phyloP scores from a whole-genome alignment of 2,888 invertebrate species.

The Sympetrum striolatum region DNA sequence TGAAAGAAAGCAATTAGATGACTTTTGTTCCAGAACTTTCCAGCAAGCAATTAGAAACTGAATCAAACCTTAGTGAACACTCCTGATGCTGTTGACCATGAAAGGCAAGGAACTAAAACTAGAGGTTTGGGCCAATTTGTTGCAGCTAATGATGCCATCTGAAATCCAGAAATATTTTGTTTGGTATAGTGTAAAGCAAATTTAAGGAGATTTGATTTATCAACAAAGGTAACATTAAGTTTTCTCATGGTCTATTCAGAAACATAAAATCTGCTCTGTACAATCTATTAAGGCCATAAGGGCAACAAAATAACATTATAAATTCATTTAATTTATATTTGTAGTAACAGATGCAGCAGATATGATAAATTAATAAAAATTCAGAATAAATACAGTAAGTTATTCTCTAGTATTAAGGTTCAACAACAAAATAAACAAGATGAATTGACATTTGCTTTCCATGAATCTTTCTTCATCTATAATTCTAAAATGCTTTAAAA shows the following conservation, averaged over 20 bases:
- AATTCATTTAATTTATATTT: no score
- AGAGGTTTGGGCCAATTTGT: slow-evolving; percentile 95
- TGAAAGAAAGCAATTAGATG: slow-evolving; percentile 26
- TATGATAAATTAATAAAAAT: no score
- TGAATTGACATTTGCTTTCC: no score
- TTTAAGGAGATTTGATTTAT: background rate
- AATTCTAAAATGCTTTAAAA: no score
- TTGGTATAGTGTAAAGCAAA: background rate
- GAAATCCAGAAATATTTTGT: slow-evolving; percentile 51
- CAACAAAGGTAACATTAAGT: background rate
- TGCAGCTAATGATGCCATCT: slow-evolving; percentile 98
- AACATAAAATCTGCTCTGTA: no score
- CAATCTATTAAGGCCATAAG: no score
- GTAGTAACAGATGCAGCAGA: no score
- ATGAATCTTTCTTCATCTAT: no score
- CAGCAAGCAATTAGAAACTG: background rate
- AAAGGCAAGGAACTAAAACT: slow-evolving; percentile 92
- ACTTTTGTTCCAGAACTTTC: background rate
- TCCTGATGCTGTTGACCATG: slow-evolving; percentile 96
- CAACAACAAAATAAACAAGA: no score
- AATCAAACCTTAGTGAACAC: slow-evolving; percentile 83
- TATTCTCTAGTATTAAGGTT: background rate
- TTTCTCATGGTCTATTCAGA: no score
- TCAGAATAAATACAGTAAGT: no score
- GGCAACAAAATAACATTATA: no score